Percentiles rank a stretch among this genome's conserved stretches.
These are phyloP conservation scores for Fissipunctia ypsillon DNA, from an alignment of 2,888 invertebrate species.

Conservation along the genomic window DNA sequence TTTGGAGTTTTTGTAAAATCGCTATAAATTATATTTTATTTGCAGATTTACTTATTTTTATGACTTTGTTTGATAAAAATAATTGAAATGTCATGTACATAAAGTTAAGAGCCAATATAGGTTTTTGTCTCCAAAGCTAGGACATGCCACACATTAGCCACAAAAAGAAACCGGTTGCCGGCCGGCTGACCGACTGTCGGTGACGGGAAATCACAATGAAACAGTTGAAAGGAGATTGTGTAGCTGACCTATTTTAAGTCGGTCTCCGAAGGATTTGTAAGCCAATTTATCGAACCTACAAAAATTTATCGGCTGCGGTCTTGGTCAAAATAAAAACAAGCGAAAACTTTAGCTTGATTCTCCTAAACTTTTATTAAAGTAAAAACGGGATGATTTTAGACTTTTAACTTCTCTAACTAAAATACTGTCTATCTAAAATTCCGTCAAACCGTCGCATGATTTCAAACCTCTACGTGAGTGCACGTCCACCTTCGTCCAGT, in stretches of 20 bases:
- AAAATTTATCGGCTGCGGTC: neutral
- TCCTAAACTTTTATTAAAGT: neutral
- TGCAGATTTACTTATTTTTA: neutral
- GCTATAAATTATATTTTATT: slow-evolving; percentile 29
- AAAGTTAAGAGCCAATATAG: neutral
- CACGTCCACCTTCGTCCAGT: slow-evolving; percentile 47
- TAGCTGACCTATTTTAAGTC: slow-evolving; percentile 29
- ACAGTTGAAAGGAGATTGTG: slow-evolving; percentile 24
- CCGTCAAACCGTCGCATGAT: slow-evolving; percentile 22
- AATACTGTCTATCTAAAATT: slow-evolving; percentile 6
- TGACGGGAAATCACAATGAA: slow-evolving; percentile 45
- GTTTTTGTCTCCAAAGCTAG: too few relatives aligned
- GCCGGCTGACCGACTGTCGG: slow-evolving; percentile 9
- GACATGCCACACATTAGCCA: neutral
- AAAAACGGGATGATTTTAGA: neutral
- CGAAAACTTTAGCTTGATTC: neutral
- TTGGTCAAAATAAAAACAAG: neutral
- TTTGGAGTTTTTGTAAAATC: slow-evolving; percentile 36
- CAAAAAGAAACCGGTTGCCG: slow-evolving; percentile 11
- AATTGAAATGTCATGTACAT: neutral
- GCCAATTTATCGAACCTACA: slow-evolving; percentile 16
- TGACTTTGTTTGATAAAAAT: neutral
- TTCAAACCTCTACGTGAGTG: slow-evolving; percentile 24
- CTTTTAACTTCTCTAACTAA: neutral
- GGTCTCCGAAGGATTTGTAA: slow-evolving; percentile 16